These are phyloP conservation scores for Vipera latastei DNA, from an alignment of 2,797 vertebrate genomes.

Conservation along the genomic window DNA sequence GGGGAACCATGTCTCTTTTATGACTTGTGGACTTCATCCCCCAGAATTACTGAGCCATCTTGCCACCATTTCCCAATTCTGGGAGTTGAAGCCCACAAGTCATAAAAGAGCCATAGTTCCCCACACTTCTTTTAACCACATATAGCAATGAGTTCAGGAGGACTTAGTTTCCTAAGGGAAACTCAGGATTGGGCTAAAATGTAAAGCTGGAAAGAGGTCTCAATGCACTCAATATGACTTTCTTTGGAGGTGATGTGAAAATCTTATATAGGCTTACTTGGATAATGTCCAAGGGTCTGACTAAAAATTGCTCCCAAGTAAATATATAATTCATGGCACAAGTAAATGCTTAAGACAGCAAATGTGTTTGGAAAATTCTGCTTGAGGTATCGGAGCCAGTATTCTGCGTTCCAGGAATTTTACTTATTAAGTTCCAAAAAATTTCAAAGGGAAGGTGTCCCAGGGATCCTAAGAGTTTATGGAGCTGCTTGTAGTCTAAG, in stretches of 20 bases:
- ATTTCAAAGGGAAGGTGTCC: not conserved
- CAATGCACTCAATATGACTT: not conserved
- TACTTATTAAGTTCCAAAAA: not conserved
- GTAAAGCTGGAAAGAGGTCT: not conserved
- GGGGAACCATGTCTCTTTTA: not conserved
- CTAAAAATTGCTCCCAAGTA: not conserved
- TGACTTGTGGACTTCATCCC: not conserved
- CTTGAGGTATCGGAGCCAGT: not conserved
- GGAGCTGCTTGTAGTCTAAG: not conserved
- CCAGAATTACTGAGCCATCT: not conserved
- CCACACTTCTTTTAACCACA: not conserved
- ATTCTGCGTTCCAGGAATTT: not conserved
- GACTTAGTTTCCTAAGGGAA: not conserved
- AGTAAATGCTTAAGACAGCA: not conserved
- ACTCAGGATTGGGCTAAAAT: not conserved
- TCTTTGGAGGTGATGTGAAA: not conserved
- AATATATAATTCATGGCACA: not conserved
- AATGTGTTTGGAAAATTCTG: not conserved
- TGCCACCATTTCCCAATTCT: not conserved
- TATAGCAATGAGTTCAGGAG: not conserved
- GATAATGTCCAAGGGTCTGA: not conserved
- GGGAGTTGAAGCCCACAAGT: too few species aligned
- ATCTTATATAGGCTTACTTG: not conserved
- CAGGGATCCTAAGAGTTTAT: not conserved
- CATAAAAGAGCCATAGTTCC: too few species aligned